Base-by-base conservation (phyloP, 2,113 vertebrate genomes). In the Heterocephalus glaber region DNA sequence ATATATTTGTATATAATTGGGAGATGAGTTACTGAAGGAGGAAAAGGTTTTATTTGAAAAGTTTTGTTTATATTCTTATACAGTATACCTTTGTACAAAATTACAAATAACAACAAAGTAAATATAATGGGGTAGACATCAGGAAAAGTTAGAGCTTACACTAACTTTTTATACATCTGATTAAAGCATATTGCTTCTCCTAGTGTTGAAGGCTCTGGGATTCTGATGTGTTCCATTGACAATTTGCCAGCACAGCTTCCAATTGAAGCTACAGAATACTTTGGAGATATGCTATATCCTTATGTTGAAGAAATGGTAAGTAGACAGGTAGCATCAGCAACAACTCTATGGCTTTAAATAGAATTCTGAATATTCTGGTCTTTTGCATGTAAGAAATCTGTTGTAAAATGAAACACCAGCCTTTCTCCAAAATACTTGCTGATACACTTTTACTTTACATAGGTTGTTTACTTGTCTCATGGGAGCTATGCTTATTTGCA, bases 231-330 rank as follows among this genome's bases (percentile, higher is more conserved):
- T 98, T 99, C 99, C 96, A 99, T 99, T 86, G 99, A 99, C 97
- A 99, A 99, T 98, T 98, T 99, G 70, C 99, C 99, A 0, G 99
- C 99, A 74, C 99, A 99, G 98, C 99, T 99, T 70, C 99, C 99
- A 16, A 99, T 99, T 66, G 99, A 99, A 98, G 99, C 99, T 87
- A 99, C 99, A 0, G 99, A 99, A 94, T 99, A 99, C 95, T 99
- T 99, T 95, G 99, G 99, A n/a, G 99, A 99, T 96, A 98, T 99
- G 93, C 99, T 99, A 93, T 99, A 99, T 95, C 99, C 99, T 1
- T 99, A 99, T 95, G 98, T 99, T 89, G 99, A 99, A 98, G 99
- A 99, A 98, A 99, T 99, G 99, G 99, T 99, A 98, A 99, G 99
- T 38, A 65, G 83, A 22, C 5, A 83, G 56, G 17, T 24, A 35